These are phyloP conservation scores for Brotula barbata DNA, from an alignment of 2,797 vertebrate species.

Conservation along the genomic window DNA sequence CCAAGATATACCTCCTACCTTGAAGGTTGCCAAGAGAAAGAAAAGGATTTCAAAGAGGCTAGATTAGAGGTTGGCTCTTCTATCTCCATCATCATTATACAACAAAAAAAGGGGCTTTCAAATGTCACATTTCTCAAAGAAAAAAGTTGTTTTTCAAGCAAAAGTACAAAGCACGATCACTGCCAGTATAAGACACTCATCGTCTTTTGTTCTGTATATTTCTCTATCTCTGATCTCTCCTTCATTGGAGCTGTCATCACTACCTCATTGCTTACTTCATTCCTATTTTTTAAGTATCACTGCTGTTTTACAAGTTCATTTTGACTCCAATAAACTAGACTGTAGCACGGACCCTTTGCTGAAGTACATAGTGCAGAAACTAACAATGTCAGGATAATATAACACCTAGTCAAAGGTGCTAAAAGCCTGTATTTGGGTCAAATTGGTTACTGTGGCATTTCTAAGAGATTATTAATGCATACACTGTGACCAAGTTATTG, in stretches of 20 bases:
- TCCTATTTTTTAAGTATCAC: slow-evolving; percentile 16
- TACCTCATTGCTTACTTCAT: slow-evolving; percentile 48
- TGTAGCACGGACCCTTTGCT: not conserved
- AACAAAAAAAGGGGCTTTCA: slow-evolving; percentile 29
- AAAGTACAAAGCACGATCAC: slow-evolving; percentile 36
- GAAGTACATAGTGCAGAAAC: not conserved
- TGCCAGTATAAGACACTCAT: slow-evolving; percentile 47
- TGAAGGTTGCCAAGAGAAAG: not conserved
- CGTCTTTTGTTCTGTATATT: slow-evolving; percentile 36
- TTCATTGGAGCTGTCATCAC: slow-evolving; percentile 41
- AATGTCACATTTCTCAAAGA: slow-evolving; percentile 17
- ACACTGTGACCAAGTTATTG: too few relatives aligned
- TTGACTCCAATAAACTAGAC: not conserved
- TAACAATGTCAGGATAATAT: not conserved
- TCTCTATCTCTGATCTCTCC: slow-evolving; percentile 52
- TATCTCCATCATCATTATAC: slow-evolving; percentile 6
- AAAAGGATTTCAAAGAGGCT: slow-evolving; percentile 6
- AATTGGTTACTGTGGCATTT: too few relatives aligned
- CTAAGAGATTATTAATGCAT: too few relatives aligned
- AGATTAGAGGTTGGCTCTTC: slow-evolving; percentile 17
- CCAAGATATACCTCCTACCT: not conserved
- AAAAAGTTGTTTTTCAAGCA: slow-evolving; percentile 30
- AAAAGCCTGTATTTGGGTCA: not conserved
- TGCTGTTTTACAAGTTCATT: slow-evolving; percentile 5
- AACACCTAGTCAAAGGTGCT: not conserved